Evolutionary conservation across 2,113 vertebrate genomes (phyloP).

Genomic region (Apteryx owenii): DNA sequence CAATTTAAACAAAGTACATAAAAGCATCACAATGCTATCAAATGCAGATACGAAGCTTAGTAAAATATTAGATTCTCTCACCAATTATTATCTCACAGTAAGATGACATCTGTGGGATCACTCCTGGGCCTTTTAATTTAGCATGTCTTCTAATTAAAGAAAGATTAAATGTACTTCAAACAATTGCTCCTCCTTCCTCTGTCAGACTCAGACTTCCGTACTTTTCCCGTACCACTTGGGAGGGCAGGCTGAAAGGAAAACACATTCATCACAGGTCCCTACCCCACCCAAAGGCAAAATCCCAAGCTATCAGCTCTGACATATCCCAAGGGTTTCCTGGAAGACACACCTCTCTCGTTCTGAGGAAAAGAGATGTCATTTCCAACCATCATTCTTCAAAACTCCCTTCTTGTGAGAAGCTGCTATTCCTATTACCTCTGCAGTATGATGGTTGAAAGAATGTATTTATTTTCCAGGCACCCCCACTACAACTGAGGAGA

Average conservation of each 20-base stretch:
- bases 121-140: constrained; percentile 63
- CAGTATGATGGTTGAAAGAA: background rate
- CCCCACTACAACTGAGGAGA: background rate
- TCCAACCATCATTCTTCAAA: background rate
- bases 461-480: rapidly evolving
- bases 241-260: background rate
- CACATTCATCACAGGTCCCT: background rate
- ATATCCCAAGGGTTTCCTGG: background rate
- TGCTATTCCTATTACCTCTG: background rate
- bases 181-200: constrained; percentile 38
- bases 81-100: constrained; percentile 43
- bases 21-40: constrained; percentile 48
- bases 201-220: background rate
- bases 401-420: background rate
- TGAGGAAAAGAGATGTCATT: background rate
- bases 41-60: background rate
- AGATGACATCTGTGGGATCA: constrained; percentile 49
- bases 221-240: background rate
- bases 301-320: background rate
- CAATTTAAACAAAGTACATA: background rate
- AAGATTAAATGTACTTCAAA: constrained; percentile 64
- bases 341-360: background rate
- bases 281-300: background rate
- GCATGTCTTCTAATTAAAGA: constrained; percentile 67
- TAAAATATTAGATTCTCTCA: constrained; percentile 37